Conservation (phyloP, 2,113 vertebrate genomes). For the Hemiscyllium ocellatum region DNA sequence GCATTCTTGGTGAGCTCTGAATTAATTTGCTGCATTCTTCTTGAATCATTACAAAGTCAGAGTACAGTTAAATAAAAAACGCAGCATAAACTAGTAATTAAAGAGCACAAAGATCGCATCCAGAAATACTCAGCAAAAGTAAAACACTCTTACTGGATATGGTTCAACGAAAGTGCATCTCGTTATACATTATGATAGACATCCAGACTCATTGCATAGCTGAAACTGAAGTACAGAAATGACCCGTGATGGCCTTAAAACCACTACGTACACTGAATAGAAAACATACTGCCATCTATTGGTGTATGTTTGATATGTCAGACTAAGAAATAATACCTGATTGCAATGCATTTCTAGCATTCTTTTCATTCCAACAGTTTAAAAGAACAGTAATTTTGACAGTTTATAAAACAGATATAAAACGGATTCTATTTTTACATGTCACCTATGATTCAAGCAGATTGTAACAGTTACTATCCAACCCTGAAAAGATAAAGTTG, state of each 20-base stretch:
- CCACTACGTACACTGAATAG: background rate
- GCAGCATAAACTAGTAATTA: background rate
- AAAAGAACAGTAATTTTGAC: background rate
- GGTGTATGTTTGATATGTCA: background rate
- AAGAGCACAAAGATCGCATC: background rate
- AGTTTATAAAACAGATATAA: background rate
- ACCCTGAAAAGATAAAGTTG: background rate
- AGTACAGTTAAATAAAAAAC: background rate
- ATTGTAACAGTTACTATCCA: background rate
- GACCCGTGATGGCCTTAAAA: background rate
- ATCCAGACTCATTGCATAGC: background rate
- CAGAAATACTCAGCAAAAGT: slow-evolving; percentile 8
- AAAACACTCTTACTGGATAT: background rate
- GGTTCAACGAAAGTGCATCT: slow-evolving; percentile 15
- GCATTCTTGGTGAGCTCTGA: background rate
- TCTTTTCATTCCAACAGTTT: background rate
- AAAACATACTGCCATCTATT: slow-evolving; percentile 18
- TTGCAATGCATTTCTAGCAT: background rate
- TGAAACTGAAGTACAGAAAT: background rate
- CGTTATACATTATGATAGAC: background rate
- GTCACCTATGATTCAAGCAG: background rate
- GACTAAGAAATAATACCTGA: background rate
- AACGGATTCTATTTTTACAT: background rate
- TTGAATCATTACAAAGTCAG: background rate
- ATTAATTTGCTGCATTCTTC: background rate